A percentile compares a stretch with the other conserved stretches of the same genome.
Evolutionary conservation across 2,113 vertebrate genomes (phyloP).

Genomic region (Cyprinodon brontotheroides): DNA sequence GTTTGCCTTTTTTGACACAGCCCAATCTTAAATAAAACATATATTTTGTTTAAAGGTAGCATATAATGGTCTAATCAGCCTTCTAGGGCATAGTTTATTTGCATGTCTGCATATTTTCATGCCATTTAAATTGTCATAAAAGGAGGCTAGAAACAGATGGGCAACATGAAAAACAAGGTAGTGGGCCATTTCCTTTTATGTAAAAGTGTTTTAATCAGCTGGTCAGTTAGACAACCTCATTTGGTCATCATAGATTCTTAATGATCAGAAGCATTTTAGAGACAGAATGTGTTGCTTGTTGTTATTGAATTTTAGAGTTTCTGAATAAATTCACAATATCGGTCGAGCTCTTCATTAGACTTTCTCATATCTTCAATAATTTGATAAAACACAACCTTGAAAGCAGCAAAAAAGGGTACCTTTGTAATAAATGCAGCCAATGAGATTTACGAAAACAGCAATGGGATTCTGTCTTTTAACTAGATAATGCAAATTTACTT

Average conservation of each 20-base stretch:
- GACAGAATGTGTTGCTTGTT: background rate
- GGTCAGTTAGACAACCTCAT: background rate
- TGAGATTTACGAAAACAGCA: background rate
- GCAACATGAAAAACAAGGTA: no score
- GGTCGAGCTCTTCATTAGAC: background rate
- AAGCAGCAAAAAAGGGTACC: background rate
- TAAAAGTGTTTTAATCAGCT: background rate
- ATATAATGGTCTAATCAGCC: background rate
- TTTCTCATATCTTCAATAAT: constrained; percentile 12
- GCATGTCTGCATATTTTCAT: background rate
- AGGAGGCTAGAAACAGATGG: background rate
- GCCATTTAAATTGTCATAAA: background rate
- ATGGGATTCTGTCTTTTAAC: background rate
- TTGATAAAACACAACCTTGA: background rate
- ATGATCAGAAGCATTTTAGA: background rate
- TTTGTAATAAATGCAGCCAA: background rate
- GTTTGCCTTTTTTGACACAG: background rate
- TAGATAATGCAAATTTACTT: constrained; percentile 7
- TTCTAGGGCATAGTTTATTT: no score
- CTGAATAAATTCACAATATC: constrained; percentile 6
- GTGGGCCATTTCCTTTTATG: no score
- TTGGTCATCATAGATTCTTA: background rate
- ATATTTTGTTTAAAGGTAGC: background rate
- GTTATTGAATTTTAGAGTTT: background rate
- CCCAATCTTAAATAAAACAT: background rate